Percentiles rank a stretch among this genome's conserved stretches.
Evolutionary conservation across 2,113 vertebrate genomes (phyloP).

Genomic region (Boulengeromyrus knoepffleri): DNA sequence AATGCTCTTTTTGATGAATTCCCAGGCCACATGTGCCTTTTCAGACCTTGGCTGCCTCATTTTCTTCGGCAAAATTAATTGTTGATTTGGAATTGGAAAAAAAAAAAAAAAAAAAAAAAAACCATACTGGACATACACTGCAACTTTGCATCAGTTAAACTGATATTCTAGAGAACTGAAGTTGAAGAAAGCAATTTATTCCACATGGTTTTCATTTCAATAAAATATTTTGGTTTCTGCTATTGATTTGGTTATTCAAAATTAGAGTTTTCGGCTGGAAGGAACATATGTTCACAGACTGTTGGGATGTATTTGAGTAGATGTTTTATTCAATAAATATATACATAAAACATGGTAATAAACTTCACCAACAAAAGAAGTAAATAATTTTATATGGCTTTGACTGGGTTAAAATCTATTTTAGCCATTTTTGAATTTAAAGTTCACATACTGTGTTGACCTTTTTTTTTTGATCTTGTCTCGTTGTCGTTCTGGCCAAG

Average conservation of each 20-base stretch:
- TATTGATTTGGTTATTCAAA: conserved; percentile 1
- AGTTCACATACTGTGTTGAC: neutral
- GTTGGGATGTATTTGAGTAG: neutral
- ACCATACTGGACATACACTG: neutral
- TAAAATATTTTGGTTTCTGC: conserved; percentile 2
- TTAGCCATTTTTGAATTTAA: neutral
- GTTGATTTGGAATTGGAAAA: neutral
- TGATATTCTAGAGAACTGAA: neutral
- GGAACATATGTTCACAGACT: neutral
- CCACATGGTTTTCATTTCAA: conserved; percentile 5
- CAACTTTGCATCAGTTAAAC: neutral
- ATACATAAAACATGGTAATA: neutral
- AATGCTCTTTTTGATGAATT: neutral
- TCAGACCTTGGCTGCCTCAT: neutral
- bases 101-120: neutral
- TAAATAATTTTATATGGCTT: neutral
- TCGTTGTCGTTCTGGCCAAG: neutral
- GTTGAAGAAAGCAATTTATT: neutral
- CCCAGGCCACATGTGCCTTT: neutral
- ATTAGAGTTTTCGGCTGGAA: neutral
- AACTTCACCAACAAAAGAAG: neutral
- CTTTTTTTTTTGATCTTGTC: neutral
- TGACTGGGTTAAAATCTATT: neutral
- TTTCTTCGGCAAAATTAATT: neutral
- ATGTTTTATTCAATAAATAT: neutral